These are phyloP conservation scores for Cephus runcator DNA, from an alignment of 2,888 invertebrate species.

Conservation along the genomic window DNA sequence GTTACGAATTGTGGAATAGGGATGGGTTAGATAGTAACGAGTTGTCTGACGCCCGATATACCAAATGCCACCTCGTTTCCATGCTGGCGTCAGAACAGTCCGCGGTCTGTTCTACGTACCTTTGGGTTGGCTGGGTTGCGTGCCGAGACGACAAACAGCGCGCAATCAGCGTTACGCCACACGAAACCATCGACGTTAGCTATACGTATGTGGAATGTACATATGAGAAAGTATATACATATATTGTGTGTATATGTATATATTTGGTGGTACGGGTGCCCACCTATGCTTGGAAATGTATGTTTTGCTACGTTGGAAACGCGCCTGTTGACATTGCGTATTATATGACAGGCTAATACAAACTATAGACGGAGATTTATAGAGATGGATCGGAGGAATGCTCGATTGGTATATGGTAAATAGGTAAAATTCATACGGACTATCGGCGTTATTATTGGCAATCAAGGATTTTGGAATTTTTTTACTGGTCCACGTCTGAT, in stretches of 20 bases:
- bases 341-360: neutral
- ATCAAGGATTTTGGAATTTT: neutral
- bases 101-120: neutral
- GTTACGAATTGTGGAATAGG: neutral
- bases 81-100: neutral
- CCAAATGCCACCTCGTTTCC: neutral
- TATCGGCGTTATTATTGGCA: neutral
- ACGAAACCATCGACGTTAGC: neutral
- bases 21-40: neutral
- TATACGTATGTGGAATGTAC: neutral
- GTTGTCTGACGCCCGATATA: neutral
- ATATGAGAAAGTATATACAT: neutral
- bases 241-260: too few species aligned
- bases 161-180: slow-evolving; percentile 45
- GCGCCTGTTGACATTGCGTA: neutral
- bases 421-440: neutral
- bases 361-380: neutral
- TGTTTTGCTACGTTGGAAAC: neutral
- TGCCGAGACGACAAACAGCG: slow-evolving; percentile 37
- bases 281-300: neutral
- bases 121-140: slow-evolving; percentile 11
- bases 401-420: neutral
- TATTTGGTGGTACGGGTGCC: neutral
- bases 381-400: neutral
- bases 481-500: neutral